Evolutionary conservation across 53 echinoderm and acorn worm genomes (phyloP), one percentile per base, ranked within the genome.

Genomic region (Holothuria scabra): DNA sequence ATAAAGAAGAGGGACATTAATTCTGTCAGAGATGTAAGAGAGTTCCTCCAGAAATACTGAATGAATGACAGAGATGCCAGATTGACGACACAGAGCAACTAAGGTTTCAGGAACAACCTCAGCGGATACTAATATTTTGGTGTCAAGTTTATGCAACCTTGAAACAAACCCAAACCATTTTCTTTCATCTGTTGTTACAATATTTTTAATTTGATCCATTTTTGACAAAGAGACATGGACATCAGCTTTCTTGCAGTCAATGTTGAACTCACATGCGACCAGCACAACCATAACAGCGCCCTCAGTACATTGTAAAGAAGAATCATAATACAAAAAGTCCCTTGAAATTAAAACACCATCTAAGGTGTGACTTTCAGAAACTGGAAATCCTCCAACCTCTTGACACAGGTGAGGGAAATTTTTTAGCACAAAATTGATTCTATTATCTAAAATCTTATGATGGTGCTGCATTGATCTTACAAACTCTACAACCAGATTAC

Each of bases 41-140:
- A 78, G 78, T 4, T 78, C 78, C 52, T 59, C 78, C 21, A 57
- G 13, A 31, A n/a, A 59, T 12, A 78, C 30, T 26, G 78, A 78
- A 13, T 78, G 78, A 29, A 78, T 57, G 33, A 78, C 78, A 28
- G 78, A 78, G 16, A 78, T 78, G 1, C 78, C 58, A 28, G 78
- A 30, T 1, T 32, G 56, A 4, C 78, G 78, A 20, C 56, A 78
- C 24, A 56, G 14, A 57, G 78, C 78, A 55, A 78, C 21, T 12
- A 78, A 34, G 11, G 56, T 59, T 58, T 57, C 59, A 10, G 78
- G 78, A 19, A 78, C 28, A 26, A 57, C 5, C 23, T 78, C 56
- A 56, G 30, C 78, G 13, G 78, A 57, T 29, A 78, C 28, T 8
- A 78, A 14, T 5, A 56, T 59, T 28, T 26, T 57, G 29, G 59